Conservation (phyloP, 2,888 invertebrate species). For the Ellobium chinense region DNA sequence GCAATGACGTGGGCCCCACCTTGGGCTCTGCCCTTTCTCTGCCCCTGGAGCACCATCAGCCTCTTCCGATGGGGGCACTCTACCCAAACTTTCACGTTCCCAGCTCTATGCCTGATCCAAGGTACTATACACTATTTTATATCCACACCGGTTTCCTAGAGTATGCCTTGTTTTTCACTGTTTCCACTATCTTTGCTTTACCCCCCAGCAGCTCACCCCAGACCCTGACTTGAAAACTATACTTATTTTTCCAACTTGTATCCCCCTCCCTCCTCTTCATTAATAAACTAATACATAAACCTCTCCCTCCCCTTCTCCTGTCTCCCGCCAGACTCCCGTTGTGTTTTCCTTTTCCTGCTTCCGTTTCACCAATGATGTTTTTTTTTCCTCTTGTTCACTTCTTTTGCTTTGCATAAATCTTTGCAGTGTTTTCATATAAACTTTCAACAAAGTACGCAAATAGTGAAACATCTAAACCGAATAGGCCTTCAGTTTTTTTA, state of each 20-base stretch:
- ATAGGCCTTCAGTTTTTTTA: no score
- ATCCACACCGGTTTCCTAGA: conserved; percentile 4
- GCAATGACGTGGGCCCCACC: conserved; percentile 24
- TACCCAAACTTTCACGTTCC: conserved; percentile 43
- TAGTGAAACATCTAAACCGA: no score
- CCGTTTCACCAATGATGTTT: background rate
- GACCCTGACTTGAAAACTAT: background rate
- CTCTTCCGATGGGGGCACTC: conserved; percentile 43
- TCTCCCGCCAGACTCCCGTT: no score
- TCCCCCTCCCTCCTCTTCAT: background rate
- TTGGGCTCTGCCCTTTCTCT: conserved; percentile 36
- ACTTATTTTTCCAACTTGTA: background rate
- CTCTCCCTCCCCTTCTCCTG: no score
- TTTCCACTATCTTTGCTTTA: background rate
- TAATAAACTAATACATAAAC: background rate
- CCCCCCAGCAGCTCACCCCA: background rate
- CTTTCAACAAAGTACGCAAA: no score
- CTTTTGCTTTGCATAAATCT: conserved; percentile 22
- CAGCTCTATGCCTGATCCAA: conserved; percentile 36
- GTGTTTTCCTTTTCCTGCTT: no score
- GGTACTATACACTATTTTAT: conserved; percentile 33
- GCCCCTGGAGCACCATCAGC: conserved; percentile 33
- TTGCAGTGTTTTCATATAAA: no score
- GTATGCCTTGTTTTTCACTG: background rate
- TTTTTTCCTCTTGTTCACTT: background rate